phyloP scores from a whole-genome alignment of 2,113 vertebrate genomes.

The Puma concolor region DNA sequence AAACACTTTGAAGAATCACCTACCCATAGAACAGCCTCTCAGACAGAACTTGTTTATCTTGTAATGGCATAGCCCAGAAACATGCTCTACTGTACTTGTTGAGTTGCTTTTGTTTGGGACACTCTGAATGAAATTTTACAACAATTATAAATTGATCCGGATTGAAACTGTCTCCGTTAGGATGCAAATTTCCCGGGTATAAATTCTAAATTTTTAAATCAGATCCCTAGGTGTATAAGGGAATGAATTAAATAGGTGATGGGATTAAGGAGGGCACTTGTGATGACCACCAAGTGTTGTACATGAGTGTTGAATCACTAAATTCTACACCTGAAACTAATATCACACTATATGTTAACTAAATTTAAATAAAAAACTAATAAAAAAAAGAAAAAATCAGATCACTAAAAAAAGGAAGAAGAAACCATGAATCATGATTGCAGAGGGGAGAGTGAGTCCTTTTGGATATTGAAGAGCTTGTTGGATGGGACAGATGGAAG shows the following conservation, averaged over 20 bases:
- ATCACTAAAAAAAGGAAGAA: not conserved
- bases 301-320: not conserved
- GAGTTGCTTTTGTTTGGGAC: not conserved
- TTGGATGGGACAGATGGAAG: not conserved
- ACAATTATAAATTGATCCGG: not conserved
- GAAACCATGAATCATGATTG: not conserved
- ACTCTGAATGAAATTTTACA: not conserved
- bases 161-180: not conserved
- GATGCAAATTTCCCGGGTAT: not conserved
- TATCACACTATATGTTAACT: not conserved
- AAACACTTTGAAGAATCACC: not conserved
- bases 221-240: not conserved
- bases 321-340: not conserved
- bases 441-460: not conserved
- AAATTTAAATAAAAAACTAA: not conserved
- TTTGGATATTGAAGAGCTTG: not conserved
- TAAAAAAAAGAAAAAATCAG: not conserved
- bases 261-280: not conserved
- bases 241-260: not conserved
- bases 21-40: not conserved
- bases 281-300: not conserved
- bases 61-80: not conserved
- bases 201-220: constrained; percentile 22
- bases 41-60: not conserved
- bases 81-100: not conserved